Evolutionary conservation across 2,797 vertebrate genomes (phyloP).

Genomic region (Channallabes apus): DNA sequence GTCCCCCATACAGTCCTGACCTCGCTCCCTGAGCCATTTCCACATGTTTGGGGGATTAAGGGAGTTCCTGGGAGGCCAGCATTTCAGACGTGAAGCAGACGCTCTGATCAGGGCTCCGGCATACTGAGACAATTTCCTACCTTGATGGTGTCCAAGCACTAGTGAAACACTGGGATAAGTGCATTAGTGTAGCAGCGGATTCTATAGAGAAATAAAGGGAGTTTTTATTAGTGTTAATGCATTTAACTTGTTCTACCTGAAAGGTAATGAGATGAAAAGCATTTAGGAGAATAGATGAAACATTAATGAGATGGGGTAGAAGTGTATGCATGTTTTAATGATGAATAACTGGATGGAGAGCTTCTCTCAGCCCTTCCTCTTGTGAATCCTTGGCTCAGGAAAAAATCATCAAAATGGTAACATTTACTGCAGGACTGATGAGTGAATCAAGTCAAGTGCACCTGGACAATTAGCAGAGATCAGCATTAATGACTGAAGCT

Average conservation of each 20-base stretch:
- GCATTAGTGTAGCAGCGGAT: no score
- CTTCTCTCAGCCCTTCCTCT: background rate
- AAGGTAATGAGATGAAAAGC: background rate
- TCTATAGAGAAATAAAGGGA: no score
- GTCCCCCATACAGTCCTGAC: no score
- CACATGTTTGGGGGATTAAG: no score
- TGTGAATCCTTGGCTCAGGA: background rate
- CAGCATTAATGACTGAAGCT: background rate
- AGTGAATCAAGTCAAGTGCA: conserved; percentile 2
- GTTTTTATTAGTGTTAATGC: no score
- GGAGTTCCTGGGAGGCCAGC: no score
- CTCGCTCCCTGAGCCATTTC: no score
- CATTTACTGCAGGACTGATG: background rate
- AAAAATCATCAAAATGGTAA: background rate
- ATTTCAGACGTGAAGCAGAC: no score
- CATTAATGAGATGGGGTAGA: background rate
- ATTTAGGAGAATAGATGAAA: background rate
- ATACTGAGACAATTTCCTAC: no score
- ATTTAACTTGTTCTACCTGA: background rate
- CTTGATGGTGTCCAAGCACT: no score
- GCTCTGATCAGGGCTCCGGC: no score
- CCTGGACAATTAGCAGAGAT: background rate
- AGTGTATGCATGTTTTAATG: background rate
- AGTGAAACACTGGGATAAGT: no score
- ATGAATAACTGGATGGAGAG: background rate